These are phyloP conservation scores for Burhinus oedicnemus DNA, from an alignment of 2,113 vertebrate species.

Conservation along the genomic window DNA sequence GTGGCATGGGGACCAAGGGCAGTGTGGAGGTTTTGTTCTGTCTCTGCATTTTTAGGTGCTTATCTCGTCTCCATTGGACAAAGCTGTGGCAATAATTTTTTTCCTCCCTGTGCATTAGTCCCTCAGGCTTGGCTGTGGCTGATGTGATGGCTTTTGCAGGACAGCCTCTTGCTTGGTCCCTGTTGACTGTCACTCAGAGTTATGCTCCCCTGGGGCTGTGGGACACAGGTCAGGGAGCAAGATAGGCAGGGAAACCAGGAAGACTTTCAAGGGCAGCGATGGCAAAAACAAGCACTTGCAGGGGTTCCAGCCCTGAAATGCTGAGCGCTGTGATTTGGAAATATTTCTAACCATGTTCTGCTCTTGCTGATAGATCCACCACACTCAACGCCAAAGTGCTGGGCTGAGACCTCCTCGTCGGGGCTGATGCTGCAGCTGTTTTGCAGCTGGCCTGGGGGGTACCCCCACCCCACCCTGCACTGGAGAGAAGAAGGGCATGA, in stretches of 20 bases:
- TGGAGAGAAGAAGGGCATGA: slow-evolving; percentile 73
- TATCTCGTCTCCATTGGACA: background rate
- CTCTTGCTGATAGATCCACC: slow-evolving; percentile 77
- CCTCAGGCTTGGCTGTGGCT: background rate
- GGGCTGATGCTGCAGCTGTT: slow-evolving; percentile 70
- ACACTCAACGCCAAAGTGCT: slow-evolving; percentile 72
- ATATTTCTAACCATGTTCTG: background rate
- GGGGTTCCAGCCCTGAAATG: background rate
- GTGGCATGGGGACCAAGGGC: background rate
- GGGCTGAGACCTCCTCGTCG: slow-evolving; percentile 26
- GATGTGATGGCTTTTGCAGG: background rate
- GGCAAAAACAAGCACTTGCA: background rate
- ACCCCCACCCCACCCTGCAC: slow-evolving; percentile 82
- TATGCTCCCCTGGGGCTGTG: background rate
- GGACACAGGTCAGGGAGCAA: background rate
- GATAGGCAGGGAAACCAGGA: background rate
- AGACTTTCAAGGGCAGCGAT: background rate
- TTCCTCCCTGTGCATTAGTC: background rate
- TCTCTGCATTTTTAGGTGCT: background rate
- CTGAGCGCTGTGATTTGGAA: background rate
- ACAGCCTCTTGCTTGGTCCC: background rate
- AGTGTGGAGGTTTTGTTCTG: background rate
- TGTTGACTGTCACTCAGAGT: background rate
- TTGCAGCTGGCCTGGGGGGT: slow-evolving; percentile 86
- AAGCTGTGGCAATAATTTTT: background rate